A percentile compares a stretch with the other conserved stretches of the same genome.
Conservation (phyloP, 2,888 invertebrate genomes). For the Seira ritae region DNA sequence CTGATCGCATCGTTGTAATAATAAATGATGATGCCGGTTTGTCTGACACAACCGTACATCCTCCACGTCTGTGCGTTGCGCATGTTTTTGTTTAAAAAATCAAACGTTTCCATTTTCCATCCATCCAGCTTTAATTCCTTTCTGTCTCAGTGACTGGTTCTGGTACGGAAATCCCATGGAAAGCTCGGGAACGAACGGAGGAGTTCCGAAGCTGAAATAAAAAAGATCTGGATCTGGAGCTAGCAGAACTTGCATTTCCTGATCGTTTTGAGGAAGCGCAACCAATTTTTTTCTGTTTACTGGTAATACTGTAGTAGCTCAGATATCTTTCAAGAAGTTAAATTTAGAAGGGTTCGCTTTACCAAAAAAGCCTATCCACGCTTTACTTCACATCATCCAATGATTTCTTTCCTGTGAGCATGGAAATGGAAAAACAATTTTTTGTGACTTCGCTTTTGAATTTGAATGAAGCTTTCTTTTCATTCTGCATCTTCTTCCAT, state of each 20-base stretch:
- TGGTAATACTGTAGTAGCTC: not conserved
- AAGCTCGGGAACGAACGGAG: constrained; percentile 44
- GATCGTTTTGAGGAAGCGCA: constrained; percentile 2
- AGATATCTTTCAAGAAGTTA: constrained; percentile 39
- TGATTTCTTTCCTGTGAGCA: not conserved
- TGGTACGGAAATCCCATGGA: constrained; percentile 28
- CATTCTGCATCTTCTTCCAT: not conserved
- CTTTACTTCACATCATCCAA: not conserved
- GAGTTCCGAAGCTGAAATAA: constrained; percentile 34
- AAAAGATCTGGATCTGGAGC: constrained; percentile 36
- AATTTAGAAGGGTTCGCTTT: constrained; percentile 54
- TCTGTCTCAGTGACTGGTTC: constrained; percentile 31
- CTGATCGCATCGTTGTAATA: constrained; percentile 17
- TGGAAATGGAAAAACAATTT: not conserved
- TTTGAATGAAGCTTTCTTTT: constrained; percentile 37
- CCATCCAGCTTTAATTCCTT: too few species aligned
- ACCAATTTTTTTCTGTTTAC: not conserved
- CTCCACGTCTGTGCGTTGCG: not conserved
- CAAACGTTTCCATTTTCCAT: not conserved
- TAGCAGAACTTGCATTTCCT: constrained; percentile 25
- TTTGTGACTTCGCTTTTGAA: constrained; percentile 3
- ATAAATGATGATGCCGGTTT: constrained; percentile 46
- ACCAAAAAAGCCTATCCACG: constrained; percentile 8
- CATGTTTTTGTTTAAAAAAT: not conserved
- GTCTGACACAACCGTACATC: constrained; percentile 44